Percentiles rank a stretch among this genome's conserved stretches.
Conservation (phyloP, 2,113 vertebrate species). For the Merops nubicus region DNA sequence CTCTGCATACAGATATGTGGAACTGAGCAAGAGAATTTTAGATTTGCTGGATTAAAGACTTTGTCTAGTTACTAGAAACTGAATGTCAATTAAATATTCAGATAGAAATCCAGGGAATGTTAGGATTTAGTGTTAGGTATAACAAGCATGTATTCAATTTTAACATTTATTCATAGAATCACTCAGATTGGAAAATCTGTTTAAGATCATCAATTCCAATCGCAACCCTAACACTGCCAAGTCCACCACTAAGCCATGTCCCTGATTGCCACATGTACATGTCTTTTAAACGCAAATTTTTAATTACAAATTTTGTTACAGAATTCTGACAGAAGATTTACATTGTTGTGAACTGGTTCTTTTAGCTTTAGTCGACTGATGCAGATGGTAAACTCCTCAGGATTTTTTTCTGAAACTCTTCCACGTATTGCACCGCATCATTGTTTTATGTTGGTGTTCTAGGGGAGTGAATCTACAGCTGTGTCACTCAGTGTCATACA, state of each 20-base stretch:
- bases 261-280: neutral
- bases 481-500: too few species aligned
- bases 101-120: neutral
- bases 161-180: neutral
- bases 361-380: neutral
- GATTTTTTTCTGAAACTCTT: neutral
- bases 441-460: neutral
- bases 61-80: neutral
- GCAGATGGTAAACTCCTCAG: neutral
- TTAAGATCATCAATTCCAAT: neutral
- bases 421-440: accelerated
- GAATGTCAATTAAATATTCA: neutral
- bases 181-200: neutral
- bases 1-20: neutral
- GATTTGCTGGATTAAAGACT: neutral
- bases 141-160: neutral
- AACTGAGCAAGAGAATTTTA: neutral
- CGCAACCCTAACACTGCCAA: neutral
- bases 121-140: neutral
- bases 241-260: neutral
- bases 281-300: neutral
- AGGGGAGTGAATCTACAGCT: neutral
- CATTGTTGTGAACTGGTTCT: neutral
- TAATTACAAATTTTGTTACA: neutral
- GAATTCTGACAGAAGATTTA: neutral